Percentiles rank a stretch among this genome's conserved stretches.
phyloP scores from a whole-genome alignment of 2,797 vertebrate species.

The Sebastes nivosus region DNA sequence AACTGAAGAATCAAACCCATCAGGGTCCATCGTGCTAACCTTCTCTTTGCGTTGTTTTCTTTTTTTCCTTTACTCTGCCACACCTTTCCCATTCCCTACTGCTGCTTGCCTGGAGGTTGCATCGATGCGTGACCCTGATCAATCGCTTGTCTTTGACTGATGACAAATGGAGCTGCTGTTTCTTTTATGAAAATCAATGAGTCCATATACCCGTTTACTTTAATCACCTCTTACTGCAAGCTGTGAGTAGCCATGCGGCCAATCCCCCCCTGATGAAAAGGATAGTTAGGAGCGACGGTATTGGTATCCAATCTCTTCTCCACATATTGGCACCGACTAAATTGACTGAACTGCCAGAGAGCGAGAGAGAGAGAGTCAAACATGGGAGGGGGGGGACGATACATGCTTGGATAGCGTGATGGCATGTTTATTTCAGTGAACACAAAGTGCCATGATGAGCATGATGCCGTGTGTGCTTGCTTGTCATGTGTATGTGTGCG shows the following conservation, averaged over 20 bases:
- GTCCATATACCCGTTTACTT: conserved; percentile 49
- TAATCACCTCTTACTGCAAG: conserved; percentile 58
- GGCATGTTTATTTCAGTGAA: conserved; percentile 47
- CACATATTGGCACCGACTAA: conserved; percentile 36
- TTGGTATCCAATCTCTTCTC: conserved; percentile 31
- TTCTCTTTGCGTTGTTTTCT: conserved; percentile 20
- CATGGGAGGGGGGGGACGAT: neutral
- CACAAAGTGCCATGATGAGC: neutral
- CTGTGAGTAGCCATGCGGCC: conserved; percentile 36
- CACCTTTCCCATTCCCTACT: conserved; percentile 1
- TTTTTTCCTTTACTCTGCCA: neutral
- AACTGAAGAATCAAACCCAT: conserved; percentile 54
- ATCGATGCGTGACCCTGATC: conserved; percentile 33
- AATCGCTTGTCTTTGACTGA: conserved; percentile 39
- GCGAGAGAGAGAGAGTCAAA: neutral
- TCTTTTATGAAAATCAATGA: conserved; percentile 69
- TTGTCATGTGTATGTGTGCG: conserved; percentile 26
- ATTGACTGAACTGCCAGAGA: conserved; percentile 11
- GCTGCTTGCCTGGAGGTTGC: conserved; percentile 22
- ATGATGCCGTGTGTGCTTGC: neutral
- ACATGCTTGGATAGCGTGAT: neutral
- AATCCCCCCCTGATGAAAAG: conserved; percentile 36
- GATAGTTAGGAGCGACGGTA: conserved; percentile 1
- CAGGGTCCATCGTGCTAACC: conserved; percentile 37
- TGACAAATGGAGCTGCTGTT: conserved; percentile 28